Evolutionary conservation across 2,113 vertebrate species (phyloP).

Genomic region (Laterallus jamaicensis): DNA sequence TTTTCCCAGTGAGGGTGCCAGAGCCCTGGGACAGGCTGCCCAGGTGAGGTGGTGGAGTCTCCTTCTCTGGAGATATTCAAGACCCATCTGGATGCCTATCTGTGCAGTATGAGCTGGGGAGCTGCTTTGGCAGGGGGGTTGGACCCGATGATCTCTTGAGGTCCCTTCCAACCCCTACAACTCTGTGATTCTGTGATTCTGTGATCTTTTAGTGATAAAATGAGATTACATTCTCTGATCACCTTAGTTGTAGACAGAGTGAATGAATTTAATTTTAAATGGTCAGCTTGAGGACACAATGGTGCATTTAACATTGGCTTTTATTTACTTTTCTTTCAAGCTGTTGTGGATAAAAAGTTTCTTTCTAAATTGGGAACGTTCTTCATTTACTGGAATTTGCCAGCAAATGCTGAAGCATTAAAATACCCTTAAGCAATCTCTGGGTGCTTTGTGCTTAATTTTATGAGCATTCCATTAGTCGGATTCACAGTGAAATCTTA

Average conservation of each 20-base stretch:
- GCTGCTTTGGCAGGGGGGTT: too few relatives aligned
- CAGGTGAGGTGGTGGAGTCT: too few relatives aligned
- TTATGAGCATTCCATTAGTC: not conserved
- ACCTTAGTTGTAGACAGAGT: not conserved
- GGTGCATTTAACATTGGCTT: not conserved
- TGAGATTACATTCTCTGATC: not conserved
- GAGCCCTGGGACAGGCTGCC: too few relatives aligned
- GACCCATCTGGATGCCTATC: too few relatives aligned
- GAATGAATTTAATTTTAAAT: not conserved
- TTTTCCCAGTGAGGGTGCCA: too few relatives aligned
- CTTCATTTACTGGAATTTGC: not conserved
- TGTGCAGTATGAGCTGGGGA: too few relatives aligned
- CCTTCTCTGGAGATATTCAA: too few relatives aligned
- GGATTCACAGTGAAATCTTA: not conserved
- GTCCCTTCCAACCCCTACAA: too few relatives aligned
- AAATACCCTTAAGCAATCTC: not conserved
- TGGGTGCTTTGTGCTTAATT: not conserved
- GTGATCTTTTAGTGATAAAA: not conserved
- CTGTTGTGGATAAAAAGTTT: not conserved
- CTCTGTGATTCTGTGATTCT: too few relatives aligned
- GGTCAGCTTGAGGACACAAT: not conserved
- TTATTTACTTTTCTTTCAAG: not conserved
- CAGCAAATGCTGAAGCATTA: not conserved
- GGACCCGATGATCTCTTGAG: too few relatives aligned
- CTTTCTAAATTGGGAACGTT: not conserved